phyloP scores from a whole-genome alignment of 2,888 invertebrate genomes.

The Apotomis betuletana region DNA sequence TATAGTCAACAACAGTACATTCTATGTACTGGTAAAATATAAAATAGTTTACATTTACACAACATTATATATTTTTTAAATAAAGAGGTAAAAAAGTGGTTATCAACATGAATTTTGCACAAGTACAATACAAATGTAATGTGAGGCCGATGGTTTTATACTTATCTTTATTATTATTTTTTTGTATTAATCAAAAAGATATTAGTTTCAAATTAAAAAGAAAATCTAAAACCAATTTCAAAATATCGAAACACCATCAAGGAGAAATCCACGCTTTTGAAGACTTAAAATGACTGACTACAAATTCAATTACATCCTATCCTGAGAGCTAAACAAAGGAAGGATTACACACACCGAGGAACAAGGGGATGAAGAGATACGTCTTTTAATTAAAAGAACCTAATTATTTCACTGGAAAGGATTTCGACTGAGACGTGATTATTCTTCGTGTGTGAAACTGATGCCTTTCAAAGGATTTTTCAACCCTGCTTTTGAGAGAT shows the following conservation, averaged over 20 bases:
- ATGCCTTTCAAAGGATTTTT: slow-evolving; percentile 9
- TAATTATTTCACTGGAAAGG: slow-evolving; percentile 32
- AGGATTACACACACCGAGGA: slow-evolving; percentile 38
- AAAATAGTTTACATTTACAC: no score
- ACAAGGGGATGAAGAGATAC: slow-evolving; percentile 33
- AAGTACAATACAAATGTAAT: no score
- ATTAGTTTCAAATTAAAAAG: no score
- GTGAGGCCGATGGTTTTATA: no score
- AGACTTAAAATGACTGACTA: slow-evolving; percentile 1
- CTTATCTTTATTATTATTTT: no score
- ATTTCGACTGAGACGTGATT: slow-evolving; percentile 19
- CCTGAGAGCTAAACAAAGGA: slow-evolving; percentile 36
- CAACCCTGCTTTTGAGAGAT: not conserved
- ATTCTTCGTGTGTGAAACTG: slow-evolving; percentile 11
- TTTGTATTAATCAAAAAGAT: no score
- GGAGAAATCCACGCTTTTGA: not conserved
- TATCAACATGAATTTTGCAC: no score
- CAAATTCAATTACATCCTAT: slow-evolving; percentile 33
- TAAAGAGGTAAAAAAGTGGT: no score
- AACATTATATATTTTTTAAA: no score
- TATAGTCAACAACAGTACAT: no score
- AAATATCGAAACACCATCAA: not conserved
- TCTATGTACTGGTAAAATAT: no score
- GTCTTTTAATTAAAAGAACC: slow-evolving; percentile 41
- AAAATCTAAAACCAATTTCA: not conserved